Percentiles rank a stretch among this genome's conserved stretches.
phyloP scores from a whole-genome alignment of 2,888 invertebrate genomes.

The Scelioninae gen. 2 region DNA sequence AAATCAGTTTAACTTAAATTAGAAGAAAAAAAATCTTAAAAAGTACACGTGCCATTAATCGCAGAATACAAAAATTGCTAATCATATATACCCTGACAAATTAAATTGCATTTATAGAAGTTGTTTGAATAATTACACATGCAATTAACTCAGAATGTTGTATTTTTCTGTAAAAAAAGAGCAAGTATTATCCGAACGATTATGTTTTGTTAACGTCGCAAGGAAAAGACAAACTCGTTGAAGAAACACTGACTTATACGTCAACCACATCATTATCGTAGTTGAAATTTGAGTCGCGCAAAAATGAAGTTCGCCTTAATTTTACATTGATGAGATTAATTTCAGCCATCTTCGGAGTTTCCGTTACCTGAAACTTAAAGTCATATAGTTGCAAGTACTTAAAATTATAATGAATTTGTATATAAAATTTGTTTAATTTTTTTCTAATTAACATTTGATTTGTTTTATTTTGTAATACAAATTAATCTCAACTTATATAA shows the following conservation, averaged over 20 bases:
- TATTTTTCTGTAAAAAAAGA: not conserved
- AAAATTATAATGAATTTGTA: too few species aligned
- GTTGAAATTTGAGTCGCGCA: conserved; percentile 74
- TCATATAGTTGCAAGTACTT: too few species aligned
- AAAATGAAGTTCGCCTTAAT: conserved; percentile 73
- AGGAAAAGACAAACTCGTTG: conserved; percentile 29
- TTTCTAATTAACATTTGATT: too few species aligned
- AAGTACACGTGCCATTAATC: conserved; percentile 54
- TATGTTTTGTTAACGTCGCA: conserved; percentile 15
- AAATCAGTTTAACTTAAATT: not conserved
- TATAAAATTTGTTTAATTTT: too few species aligned
- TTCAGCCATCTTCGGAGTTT: conserved; percentile 74
- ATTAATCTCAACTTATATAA: too few species aligned
- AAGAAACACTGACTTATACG: conserved; percentile 63
- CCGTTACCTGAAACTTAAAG: conserved; percentile 69
- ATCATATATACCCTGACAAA: conserved; percentile 45
- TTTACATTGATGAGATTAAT: conserved; percentile 70
- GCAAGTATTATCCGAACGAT: not conserved
- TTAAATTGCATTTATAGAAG: conserved; percentile 12
- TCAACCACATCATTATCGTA: conserved; percentile 74
- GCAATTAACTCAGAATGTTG: conserved; percentile 16
- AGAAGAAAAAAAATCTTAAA: conserved; percentile 12
- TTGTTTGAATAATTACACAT: conserved; percentile 18
- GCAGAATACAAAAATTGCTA: conserved; percentile 16
- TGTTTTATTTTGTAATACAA: too few species aligned